Evolutionary conservation across 2,888 invertebrate species (phyloP).

Genomic region (Sycophila texana): DNA sequence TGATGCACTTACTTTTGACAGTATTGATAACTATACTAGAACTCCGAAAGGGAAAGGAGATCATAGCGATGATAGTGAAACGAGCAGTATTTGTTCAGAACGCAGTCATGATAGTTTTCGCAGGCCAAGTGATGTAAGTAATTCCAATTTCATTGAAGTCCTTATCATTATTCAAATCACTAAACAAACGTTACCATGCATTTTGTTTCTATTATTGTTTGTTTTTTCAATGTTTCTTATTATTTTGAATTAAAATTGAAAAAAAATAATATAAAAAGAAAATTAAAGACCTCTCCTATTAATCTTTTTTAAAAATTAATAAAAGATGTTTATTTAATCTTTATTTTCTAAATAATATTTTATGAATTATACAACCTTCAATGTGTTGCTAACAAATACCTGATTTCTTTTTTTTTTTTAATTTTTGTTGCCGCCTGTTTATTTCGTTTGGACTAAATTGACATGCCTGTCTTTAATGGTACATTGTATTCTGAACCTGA

Average conservation of each 20-base stretch:
- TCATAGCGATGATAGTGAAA: slow-evolving; percentile 92
- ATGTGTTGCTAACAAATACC: slow-evolving; percentile 66
- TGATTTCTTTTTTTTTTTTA: slow-evolving; percentile 67
- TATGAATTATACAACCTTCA: slow-evolving; percentile 17
- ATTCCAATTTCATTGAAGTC: background rate
- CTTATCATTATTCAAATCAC: background rate
- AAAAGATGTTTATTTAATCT: background rate
- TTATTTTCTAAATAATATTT: background rate
- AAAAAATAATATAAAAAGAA: too few species aligned
- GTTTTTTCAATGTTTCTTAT: background rate
- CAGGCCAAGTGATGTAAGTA: slow-evolving; percentile 87
- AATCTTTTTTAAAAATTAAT: too few species aligned
- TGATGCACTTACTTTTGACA: slow-evolving; percentile 80
- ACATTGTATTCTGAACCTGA: slow-evolving; percentile 77
- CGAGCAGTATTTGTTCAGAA: slow-evolving; percentile 96
- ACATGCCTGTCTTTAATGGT: slow-evolving; percentile 61
- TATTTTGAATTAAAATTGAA: too few species aligned
- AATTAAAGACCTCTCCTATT: too few species aligned
- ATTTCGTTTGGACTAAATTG: slow-evolving; percentile 71
- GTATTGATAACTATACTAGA: slow-evolving; percentile 70
- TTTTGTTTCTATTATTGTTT: background rate
- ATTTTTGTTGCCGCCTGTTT: slow-evolving; percentile 68
- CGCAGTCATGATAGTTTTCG: slow-evolving; percentile 89
- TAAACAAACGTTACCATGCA: too few species aligned
- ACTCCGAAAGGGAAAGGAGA: slow-evolving; percentile 77